Evolutionary conservation across 92 coral and sea anemone genomes (phyloP), one percentile per base, ranked within the genome.

Genomic region (Paramuricea clavata): DNA sequence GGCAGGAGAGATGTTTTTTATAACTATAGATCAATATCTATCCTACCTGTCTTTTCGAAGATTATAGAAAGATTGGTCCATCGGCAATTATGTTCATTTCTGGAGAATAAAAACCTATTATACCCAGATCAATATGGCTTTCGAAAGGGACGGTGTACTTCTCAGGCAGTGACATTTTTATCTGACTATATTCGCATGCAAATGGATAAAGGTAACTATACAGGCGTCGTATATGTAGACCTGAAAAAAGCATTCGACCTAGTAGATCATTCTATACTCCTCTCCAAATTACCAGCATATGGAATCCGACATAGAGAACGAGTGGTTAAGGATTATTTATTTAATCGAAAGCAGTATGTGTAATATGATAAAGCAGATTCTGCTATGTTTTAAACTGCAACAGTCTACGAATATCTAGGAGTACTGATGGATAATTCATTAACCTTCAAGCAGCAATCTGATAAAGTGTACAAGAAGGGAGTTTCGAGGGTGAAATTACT

Each of bases 261-360:
- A 26, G 73, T 65, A 26, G 73, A 65, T 33, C 73, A 65, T 27
- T 65, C n/a, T 5, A 27, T 26, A 11, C 73, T 65, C 26, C 41
- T 65, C 17, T 65, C 73, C 28, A 65, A 70, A 26, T 26, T 70
- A 3, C 76, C 76, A 17, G 76, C 76, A 19, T 70, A 70, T 70
- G 52, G 77, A 26, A 71, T 71, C n/a, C n/a, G n/a, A n/a, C n/a
- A n/a, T n/a, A n/a, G n/a, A n/a, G n/a, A n/a, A n/a, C n/a, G n/a
- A n/a, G n/a, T n/a, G 49, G 12, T 42, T 12, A 42, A 42, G 12
- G 49, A 42, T 42, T 42, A 42, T 12, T 5, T 42, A 12, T 42
- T 42, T 42, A 6, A 42, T 42, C 49, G 12, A 42, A 42, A 42
- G 12, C 49, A 42, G 12, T 42, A 42, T 42, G 49, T 42, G 49